Base-by-base conservation (phyloP, 2,888 invertebrate species). In the Agrotis clavis region DNA sequence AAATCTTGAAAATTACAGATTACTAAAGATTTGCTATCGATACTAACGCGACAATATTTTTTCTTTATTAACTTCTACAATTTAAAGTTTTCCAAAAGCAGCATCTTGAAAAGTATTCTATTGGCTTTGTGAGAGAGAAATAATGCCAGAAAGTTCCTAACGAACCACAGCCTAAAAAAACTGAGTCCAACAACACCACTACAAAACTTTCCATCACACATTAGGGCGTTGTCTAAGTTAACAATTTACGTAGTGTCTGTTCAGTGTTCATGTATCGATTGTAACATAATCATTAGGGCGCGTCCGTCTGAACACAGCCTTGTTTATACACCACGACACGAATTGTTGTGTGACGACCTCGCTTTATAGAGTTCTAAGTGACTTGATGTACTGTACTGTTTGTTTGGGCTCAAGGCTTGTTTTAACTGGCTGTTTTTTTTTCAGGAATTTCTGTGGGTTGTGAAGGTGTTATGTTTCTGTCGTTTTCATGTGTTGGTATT, bases 271-370 rank as follows among this genome's bases (percentile, higher is more conserved):
- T 73, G 66, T 83, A 87, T 87, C 79, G 87, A 87, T 87, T 87
- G 86, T 82, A 87, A 87, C 65, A 74, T 76, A 86, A 87, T 86
- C 87, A 83, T 81, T 79, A 82, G 80, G 87, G 86, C 68, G 86
- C 83, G 87, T 80, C 86, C 67, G 72, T 65, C 79, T 71, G 74
- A 69, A 74, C 77, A 77, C 61, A 74, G 78, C 67, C 77, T 77
- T 86, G 87, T 87, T 85, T 84, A 81, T 74, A 77, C 73, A 66
- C 63, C 78, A 79, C 82, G 75, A 77, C 77, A 83, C 74, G 76
- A 83, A 83, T 75, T 68, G 67, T 78, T 68, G 85, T 82, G 78
- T 80, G 85, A 64, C 62, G 85, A 79, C 84, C 85, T 84, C 85
- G 81, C 69, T 74, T 62, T 71, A 65, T 84, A 75, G 73, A 69